Conservation (phyloP, 92 coral and sea anemone genomes). For the Zoanthus sociatus region DNA sequence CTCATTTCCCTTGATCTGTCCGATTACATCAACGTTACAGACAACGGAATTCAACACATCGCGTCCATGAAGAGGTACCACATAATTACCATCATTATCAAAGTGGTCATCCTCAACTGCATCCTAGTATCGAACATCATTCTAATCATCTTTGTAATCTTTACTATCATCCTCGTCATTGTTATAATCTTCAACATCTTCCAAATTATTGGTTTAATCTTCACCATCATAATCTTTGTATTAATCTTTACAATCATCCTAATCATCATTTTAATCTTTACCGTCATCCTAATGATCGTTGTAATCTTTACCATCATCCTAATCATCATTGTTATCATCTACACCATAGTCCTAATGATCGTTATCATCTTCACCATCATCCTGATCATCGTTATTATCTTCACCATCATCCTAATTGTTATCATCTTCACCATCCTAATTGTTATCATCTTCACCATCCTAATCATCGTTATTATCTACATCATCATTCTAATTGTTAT, state of each 20-base stretch:
- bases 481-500: too few relatives aligned
- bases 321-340: neutral
- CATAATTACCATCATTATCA: neutral
- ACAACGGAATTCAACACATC: conserved; percentile 69
- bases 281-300: neutral
- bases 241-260: neutral
- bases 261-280: neutral
- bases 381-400: neutral
- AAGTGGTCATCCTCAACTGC: neutral
- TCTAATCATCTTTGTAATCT: neutral
- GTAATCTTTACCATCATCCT: neutral
- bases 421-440: too few relatives aligned
- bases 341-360: too few relatives aligned
- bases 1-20: conserved; percentile 83
- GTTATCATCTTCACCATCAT: neutral
- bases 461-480: too few relatives aligned
- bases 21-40: conserved; percentile 88
- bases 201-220: neutral
- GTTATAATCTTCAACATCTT: neutral
- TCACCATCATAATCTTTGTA: neutral
- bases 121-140: neutral
- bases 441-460: too few relatives aligned
- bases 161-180: neutral
- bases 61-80: conserved; percentile 78
- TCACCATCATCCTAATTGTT: neutral